Percentiles rank a stretch among this genome's conserved stretches.
These are phyloP conservation scores for Heliconius erato DNA, from an alignment of 2,888 invertebrate species.

Conservation along the genomic window DNA sequence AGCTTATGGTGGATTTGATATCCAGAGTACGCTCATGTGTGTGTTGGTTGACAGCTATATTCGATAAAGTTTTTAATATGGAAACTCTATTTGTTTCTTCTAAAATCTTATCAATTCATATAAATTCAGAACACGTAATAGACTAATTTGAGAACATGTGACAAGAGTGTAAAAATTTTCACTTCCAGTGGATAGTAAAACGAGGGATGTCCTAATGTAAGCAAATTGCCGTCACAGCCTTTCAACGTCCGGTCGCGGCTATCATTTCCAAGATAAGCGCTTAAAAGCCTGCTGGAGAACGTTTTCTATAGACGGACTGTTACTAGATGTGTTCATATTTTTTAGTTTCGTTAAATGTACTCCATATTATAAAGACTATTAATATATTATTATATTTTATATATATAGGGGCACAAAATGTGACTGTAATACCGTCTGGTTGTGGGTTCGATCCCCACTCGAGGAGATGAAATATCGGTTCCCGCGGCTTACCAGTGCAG, in stretches of 20 bases:
- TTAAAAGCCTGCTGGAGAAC: conserved; percentile 84
- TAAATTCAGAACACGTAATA: not conserved
- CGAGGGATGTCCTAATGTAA: conserved; percentile 82
- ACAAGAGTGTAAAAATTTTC: conserved; percentile 47
- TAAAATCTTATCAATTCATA: no score
- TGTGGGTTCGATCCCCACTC: no score
- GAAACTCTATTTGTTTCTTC: not conserved
- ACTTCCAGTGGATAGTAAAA: conserved; percentile 58
- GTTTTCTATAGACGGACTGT: conserved; percentile 80
- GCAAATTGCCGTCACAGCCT: conserved; percentile 85
- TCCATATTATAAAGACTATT: conserved; percentile 4
- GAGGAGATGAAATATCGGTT: no score
- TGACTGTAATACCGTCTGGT: no score
- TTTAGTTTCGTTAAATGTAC: conserved; percentile 64
- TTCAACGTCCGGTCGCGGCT: conserved; percentile 83
- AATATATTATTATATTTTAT: no score
- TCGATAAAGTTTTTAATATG: not conserved
- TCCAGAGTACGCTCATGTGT: no score
- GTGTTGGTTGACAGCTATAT: not conserved
- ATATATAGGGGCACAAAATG: not conserved
- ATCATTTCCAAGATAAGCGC: conserved; percentile 85
- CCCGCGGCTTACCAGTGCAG: no score
- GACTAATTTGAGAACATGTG: conserved; percentile 46
- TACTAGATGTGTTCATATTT: conserved; percentile 74
- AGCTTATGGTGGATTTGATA: not conserved